phyloP scores from a whole-genome alignment of 2,797 vertebrate species.

The Sternarchorhynchus goeldii region DNA sequence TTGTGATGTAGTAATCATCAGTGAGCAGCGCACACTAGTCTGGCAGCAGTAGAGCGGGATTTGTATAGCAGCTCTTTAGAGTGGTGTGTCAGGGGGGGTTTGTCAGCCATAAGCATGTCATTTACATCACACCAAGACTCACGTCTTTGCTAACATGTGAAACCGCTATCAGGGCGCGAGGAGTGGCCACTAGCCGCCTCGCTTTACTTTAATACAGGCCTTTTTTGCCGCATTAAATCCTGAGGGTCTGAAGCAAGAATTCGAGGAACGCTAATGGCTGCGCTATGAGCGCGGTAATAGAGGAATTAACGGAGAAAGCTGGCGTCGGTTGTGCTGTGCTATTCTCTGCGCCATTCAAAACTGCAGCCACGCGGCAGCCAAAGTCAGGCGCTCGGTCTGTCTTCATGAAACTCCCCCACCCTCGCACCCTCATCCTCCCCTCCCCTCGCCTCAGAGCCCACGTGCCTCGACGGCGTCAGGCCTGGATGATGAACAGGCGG shows the following conservation, averaged over 20 bases:
- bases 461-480: constrained; percentile 16
- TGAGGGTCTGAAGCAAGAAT: constrained; percentile 47
- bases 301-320: constrained; percentile 43
- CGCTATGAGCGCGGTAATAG: constrained; percentile 44
- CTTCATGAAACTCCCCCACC: neutral
- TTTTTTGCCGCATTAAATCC: constrained; percentile 48
- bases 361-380: neutral
- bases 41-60: constrained; percentile 45
- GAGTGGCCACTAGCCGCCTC: constrained; percentile 32
- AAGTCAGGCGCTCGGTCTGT: too few relatives aligned
- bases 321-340: neutral
- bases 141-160: constrained; percentile 38
- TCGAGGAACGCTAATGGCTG: constrained; percentile 40
- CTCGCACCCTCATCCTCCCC: constrained; percentile 20
- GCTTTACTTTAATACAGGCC: constrained; percentile 47
- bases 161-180: constrained; percentile 45
- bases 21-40: constrained; percentile 60
- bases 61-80: constrained; percentile 51
- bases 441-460: constrained; percentile 31
- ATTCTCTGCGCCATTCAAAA: constrained; percentile 31
- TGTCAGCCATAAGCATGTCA: constrained; percentile 51
- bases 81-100: constrained; percentile 47
- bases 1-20: constrained; percentile 61
- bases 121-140: constrained; percentile 43
- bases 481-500: constrained; percentile 41